phyloP scores from a whole-genome alignment of 2,113 vertebrate species.

The Ceyx melanurus region DNA sequence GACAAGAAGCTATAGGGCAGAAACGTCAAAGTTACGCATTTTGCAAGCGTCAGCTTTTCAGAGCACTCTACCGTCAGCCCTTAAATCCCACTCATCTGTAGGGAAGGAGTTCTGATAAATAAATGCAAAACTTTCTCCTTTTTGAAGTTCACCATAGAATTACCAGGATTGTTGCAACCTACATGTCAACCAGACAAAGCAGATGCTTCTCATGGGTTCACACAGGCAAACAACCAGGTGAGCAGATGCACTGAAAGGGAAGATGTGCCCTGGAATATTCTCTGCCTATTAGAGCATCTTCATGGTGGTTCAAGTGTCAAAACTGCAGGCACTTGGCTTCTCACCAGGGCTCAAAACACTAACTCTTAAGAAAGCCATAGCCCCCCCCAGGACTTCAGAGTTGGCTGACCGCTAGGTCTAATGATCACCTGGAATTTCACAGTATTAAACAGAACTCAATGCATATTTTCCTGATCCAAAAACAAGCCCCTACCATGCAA shows the following conservation, averaged over 20 bases:
- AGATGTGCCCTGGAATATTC: neutral
- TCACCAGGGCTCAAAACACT: neutral
- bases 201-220: neutral
- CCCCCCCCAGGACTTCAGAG: neutral
- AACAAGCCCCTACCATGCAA: neutral
- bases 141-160: neutral
- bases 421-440: neutral
- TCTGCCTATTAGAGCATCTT: neutral
- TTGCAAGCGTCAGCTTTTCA: neutral
- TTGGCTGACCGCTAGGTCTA: neutral
- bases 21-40: neutral
- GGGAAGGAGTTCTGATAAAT: neutral
- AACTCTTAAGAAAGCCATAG: neutral
- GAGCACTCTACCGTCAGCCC: neutral
- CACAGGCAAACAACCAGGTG: neutral
- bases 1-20: neutral
- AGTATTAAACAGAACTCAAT: neutral
- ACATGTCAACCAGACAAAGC: neutral
- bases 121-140: neutral
- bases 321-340: neutral
- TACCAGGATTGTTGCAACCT: neutral
- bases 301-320: neutral
- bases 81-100: neutral
- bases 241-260: neutral
- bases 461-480: neutral